These are phyloP conservation scores for Nesidiocoris tenuis DNA, from an alignment of 2,888 invertebrate species.

Conservation along the genomic window DNA sequence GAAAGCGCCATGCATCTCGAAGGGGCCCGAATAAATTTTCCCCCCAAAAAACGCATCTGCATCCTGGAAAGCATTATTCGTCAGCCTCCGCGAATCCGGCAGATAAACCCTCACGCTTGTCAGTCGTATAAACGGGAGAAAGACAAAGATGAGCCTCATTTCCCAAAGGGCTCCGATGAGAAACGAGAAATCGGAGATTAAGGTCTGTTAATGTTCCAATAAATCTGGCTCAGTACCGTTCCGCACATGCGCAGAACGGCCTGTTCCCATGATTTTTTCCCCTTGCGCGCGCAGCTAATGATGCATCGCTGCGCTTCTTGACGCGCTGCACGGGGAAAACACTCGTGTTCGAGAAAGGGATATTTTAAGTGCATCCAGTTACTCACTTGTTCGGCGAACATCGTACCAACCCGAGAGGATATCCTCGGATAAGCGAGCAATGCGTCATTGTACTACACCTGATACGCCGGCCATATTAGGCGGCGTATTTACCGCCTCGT, in stretches of 20 bases:
- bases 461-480: slow-evolving; percentile 24
- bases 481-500: slow-evolving; percentile 9
- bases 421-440: slow-evolving; percentile 6
- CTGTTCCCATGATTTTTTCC: not conserved
- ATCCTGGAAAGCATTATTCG: no score
- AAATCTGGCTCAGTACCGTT: slow-evolving; percentile 11
- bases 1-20: no score
- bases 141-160: not conserved
- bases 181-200: slow-evolving; percentile 11
- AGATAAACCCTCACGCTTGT: no score
- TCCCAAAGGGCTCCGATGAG: not conserved
- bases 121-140: not conserved
- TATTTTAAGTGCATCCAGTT: slow-evolving; percentile 20
- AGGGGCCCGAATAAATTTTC: no score
- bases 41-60: no score
- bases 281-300: not conserved
- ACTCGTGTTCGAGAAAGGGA: not conserved
- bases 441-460: slow-evolving; percentile 29
- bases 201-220: slow-evolving; percentile 19
- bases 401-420: not conserved
- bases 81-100: no score
- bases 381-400: slow-evolving; percentile 10
- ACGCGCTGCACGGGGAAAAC: slow-evolving; percentile 8
- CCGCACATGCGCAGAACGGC: not conserved
- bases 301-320: slow-evolving; percentile 14